A percentile compares a stretch with the other conserved stretches of the same genome.
These are phyloP conservation scores for Solenodon paradoxus DNA, from an alignment of 2,113 vertebrate genomes.

Conservation along the genomic window DNA sequence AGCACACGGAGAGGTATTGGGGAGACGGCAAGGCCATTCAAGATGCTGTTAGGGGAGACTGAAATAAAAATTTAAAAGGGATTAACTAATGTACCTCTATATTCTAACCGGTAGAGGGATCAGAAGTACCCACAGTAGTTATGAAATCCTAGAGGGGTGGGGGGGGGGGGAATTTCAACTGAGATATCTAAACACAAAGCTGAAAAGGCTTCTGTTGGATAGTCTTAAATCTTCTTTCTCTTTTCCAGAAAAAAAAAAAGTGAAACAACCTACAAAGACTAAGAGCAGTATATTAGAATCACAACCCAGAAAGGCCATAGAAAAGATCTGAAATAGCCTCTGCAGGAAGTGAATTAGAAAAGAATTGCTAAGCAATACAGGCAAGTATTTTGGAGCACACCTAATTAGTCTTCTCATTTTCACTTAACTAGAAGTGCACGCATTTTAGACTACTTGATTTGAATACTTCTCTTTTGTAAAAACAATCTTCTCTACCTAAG, in stretches of 20 bases:
- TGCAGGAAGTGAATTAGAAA: not conserved
- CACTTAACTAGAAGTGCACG: not conserved
- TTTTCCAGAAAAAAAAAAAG: not conserved
- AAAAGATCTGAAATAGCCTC: not conserved
- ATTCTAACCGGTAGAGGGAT: not conserved
- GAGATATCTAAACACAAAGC: not conserved
- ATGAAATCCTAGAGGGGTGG: not conserved
- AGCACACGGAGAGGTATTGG: not conserved
- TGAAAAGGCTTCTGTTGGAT: not conserved
- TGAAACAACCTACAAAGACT: not conserved
- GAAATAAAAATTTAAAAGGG: conserved; percentile 21
- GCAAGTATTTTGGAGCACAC: not conserved
- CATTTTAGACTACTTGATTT: conserved; percentile 2
- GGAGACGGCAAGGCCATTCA: conserved; percentile 1
- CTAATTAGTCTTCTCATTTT: conserved; percentile 4
- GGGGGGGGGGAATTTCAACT: not conserved
- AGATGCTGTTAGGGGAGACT: not conserved
- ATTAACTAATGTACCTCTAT: not conserved
- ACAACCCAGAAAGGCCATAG: not conserved
- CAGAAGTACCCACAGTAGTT: not conserved
- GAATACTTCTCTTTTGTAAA: not conserved
- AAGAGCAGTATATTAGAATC: not conserved
- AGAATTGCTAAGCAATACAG: not conserved
- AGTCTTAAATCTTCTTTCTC: not conserved
- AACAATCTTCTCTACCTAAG: not conserved